Conservation (phyloP, 2,113 vertebrate species). For the Hymenochirus boettgeri region DNA sequence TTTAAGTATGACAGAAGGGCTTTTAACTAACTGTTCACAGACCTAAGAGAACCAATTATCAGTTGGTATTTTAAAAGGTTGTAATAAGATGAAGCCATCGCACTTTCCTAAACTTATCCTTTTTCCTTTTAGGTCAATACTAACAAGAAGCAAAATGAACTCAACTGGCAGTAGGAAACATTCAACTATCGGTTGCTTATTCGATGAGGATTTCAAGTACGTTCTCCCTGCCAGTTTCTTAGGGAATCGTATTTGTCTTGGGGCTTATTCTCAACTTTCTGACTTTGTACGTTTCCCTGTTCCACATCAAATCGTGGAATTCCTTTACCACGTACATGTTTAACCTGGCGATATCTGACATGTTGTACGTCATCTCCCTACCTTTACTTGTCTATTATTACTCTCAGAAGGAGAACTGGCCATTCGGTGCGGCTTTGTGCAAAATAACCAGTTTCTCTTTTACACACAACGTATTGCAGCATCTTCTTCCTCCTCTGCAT, state of each 20-base stretch:
- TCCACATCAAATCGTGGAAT: conserved; percentile 84
- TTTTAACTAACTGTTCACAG: too few relatives aligned
- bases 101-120: too few relatives aligned
- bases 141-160: conserved; percentile 8
- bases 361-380: conserved; percentile 82
- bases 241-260: conserved; percentile 78
- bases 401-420: conserved; percentile 83
- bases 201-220: conserved; percentile 89
- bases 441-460: conserved; percentile 94
- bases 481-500: conserved; percentile 94
- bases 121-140: background rate
- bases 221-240: conserved; percentile 86
- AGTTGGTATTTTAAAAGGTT: too few relatives aligned
- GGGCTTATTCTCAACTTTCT: conserved; percentile 78
- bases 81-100: too few relatives aligned
- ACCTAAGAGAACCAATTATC: too few relatives aligned
- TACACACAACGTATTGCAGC: conserved; percentile 93
- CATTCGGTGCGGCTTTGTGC: conserved; percentile 79
- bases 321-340: conserved; percentile 93
- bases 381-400: conserved; percentile 94
- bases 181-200: conserved; percentile 65
- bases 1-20: too few relatives aligned
- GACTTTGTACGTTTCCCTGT: conserved; percentile 80
- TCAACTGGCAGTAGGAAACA: conserved; percentile 42
- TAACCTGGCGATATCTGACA: conserved; percentile 85